Evolutionary conservation across 2,113 vertebrate genomes (phyloP).

Genomic region (Rhipidura dahli): DNA sequence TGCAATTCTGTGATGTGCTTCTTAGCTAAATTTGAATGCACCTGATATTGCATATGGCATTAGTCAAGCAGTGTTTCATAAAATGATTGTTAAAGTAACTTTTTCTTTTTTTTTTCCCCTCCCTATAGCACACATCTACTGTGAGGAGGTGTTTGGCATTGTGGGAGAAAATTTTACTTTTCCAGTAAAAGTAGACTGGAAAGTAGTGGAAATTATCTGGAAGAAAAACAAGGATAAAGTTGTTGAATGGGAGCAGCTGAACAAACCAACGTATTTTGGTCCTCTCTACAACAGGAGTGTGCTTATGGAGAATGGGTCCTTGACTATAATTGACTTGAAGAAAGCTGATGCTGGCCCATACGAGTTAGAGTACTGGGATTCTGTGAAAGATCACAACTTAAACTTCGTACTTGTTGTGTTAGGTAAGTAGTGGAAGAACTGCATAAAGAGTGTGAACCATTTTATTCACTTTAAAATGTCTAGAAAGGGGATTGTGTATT

Average conservation of each 20-base stretch:
- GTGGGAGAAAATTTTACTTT: slow-evolving; percentile 14
- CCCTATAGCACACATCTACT: background rate
- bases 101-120: background rate
- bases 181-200: background rate
- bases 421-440: slow-evolving; percentile 3
- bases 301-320: background rate
- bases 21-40: background rate
- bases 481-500: background rate
- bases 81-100: background rate
- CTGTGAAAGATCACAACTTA: fast-evolving
- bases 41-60: background rate
- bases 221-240: background rate
- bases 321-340: slow-evolving; percentile 1
- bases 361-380: fast-evolving
- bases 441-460: background rate
- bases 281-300: fast-evolving
- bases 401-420: fast-evolving
- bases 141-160: background rate
- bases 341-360: background rate
- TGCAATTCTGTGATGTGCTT: background rate
- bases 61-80: background rate
- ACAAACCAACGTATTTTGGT: fast-evolving
- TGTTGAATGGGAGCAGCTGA: background rate
- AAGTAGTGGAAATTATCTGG: background rate
- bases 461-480: background rate